A percentile compares a stretch with the other conserved stretches of the same genome.
Conservation (phyloP, 1,140 invertebrate species). For the Mya arenaria region DNA sequence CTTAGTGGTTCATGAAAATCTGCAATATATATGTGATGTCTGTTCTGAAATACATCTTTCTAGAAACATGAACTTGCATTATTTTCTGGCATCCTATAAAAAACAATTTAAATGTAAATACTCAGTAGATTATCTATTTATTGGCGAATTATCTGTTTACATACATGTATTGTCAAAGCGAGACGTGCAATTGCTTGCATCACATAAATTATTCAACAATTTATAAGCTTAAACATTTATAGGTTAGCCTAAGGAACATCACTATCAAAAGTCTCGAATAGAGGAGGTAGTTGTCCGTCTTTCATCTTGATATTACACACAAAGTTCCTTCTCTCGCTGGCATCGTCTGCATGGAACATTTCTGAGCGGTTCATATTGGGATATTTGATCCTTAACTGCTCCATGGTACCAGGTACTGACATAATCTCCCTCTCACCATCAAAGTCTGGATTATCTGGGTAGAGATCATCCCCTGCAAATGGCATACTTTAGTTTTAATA, state of each 20-base stretch:
- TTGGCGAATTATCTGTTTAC: too few relatives aligned
- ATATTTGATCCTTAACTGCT: conserved; percentile 49
- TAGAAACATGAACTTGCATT: too few relatives aligned
- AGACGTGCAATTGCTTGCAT: too few relatives aligned
- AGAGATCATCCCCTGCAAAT: conserved; percentile 68
- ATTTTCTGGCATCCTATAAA: too few relatives aligned
- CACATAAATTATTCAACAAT: too few relatives aligned
- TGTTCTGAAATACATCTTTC: too few relatives aligned
- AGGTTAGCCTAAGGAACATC: conserved; percentile 38
- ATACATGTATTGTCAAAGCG: too few relatives aligned
- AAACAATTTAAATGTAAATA: too few relatives aligned
- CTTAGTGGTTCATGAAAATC: too few relatives aligned
- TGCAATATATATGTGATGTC: too few relatives aligned
- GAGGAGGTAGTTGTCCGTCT: conserved; percentile 49
- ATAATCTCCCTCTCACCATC: conserved; percentile 21
- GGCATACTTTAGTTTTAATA: not conserved
- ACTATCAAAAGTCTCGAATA: conserved; percentile 5
- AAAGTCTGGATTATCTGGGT: conserved; percentile 64
- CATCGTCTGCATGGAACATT: not conserved
- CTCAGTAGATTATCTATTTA: too few relatives aligned
- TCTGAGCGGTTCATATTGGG: conserved; percentile 52
- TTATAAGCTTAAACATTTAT: too few relatives aligned
- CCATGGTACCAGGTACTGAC: conserved; percentile 8
- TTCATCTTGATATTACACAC: conserved; percentile 41
- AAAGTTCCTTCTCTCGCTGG: not conserved